Evolutionary conservation across 1,140 invertebrate species (phyloP), one percentile per base, ranked within the genome.

Genomic region (Araneus ventricosus): DNA sequence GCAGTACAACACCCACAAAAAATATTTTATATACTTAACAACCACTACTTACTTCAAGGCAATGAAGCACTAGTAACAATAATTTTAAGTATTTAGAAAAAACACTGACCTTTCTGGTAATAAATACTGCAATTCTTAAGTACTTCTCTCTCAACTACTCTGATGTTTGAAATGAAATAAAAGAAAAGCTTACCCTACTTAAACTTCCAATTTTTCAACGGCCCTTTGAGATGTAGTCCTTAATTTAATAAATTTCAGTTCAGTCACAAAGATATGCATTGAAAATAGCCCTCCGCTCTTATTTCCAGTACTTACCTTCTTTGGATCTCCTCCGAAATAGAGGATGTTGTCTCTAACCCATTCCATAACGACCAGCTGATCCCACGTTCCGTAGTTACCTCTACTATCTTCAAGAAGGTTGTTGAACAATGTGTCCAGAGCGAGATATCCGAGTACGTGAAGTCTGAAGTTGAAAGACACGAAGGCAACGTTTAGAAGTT

Each of bases 341-440:
- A 96, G 97, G 41, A 99, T 98, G 95, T 99, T 99, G 95, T 99
- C 98, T 95, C 98, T 97, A 70, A 99, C 97, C 98, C 98, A 98
- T 94, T 98, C 98, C 75, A 98, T 95, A 0, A 98, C 98, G 0
- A 98, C 98, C 94, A 98, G 98, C 95, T 99, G 98, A 95, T 99
- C 98, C 97, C 99, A 98, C 30, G 99, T 96, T 1, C 98, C 98
- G 95, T 98, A 98, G 96, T 99, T 99, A 34, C 94, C 98, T 92
- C 97, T 98, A 61, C 97, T 89, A 27, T 88, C 82, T 30, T 94
- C 93, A 4, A 67, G 20, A 17, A 87, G 45, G 2, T 52, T 80
- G n/a, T 1, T 59, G 41, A 57, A 45, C 1, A 93, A 80, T 70
- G 61, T 39, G 14, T 75, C 89, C 7, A 89, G 63, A 57, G 94